Base-by-base conservation (phyloP, 2,113 vertebrate species). In the Brachyhypopomus occidentalis region DNA sequence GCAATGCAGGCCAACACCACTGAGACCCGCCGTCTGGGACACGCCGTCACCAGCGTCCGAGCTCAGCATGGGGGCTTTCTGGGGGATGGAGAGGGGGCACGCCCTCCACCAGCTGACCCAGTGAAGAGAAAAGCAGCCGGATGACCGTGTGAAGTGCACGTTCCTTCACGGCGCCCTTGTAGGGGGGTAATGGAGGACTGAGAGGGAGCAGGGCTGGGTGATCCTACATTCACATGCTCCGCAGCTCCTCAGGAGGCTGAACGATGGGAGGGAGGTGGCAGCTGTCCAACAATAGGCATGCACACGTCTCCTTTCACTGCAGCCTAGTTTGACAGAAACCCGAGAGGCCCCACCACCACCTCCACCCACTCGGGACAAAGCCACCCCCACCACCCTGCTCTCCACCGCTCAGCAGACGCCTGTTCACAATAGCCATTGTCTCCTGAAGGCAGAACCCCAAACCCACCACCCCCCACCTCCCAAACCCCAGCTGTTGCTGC, bases 21-120 rank as follows among this genome's bases (percentile, higher is more conserved):
- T 75, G 79, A 58, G 36, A 22, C 25, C 22, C 84, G 81, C 81
- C 52, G 12, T 62, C 60, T 14, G 12, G 45, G 30, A 30, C 30
- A 30, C 30, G 30, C 9, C 12, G 9, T 52, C 45, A 14, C 9
- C 12, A 71, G 75, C 88, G 85, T 89, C 86, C 84, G 79, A 63
- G 76, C 69, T 30, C 72, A 19, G 36, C 77, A 48, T 48, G 83
- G 23, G 55, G 38, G 45, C 30, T 22, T 63, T 16, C 75, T 34
- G 19, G 34, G 66, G 58, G 75, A 36, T 45, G 48, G 27, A 70
- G 38, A 2, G 38, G 62, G 22, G 34, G n/a, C 45, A 27, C 14
- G 25, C 66, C 66, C 48, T 19, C 27, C 70, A 64, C 84, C 91
- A 93, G 92, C 91, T 92, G 92, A 87, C 62, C 58, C 78, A 83